phyloP scores from a whole-genome alignment of 2,797 vertebrate genomes.

The Tapirus indicus region DNA sequence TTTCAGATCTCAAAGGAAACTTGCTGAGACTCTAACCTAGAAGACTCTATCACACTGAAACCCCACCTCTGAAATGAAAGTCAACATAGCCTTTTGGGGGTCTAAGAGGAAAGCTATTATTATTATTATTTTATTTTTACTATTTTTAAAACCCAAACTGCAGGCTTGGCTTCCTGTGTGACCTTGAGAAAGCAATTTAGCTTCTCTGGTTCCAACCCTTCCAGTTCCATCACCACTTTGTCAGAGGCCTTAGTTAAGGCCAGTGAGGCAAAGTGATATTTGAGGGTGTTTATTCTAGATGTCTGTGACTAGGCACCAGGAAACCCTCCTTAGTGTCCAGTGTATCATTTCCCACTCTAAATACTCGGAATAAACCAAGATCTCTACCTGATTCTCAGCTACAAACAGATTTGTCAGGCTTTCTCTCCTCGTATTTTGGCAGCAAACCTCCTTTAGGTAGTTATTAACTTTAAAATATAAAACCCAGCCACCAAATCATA shows the following conservation, averaged over 20 bases:
- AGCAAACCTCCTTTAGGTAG: constrained; percentile 86
- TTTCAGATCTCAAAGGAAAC: neutral
- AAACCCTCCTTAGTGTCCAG: neutral
- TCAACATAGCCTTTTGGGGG: neutral
- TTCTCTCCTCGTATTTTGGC: constrained; percentile 82
- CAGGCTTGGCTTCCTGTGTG: neutral
- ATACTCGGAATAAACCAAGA: neutral
- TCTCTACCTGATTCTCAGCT: neutral
- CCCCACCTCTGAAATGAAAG: neutral
- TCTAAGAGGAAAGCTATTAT: neutral
- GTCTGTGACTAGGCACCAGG: neutral
- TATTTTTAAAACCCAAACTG: neutral
- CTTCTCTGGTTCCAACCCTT: neutral
- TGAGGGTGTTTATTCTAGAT: neutral
- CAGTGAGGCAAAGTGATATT: neutral
- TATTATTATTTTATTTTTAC: no score
- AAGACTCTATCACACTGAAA: neutral
- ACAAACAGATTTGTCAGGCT: constrained; percentile 80
- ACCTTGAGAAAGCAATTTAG: neutral
- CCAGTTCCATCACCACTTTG: no score
- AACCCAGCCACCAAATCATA: constrained; percentile 87
- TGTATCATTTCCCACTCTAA: neutral
- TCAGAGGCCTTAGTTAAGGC: neutral
- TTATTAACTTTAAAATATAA: constrained; percentile 88
- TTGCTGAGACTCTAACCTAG: neutral